Percentiles rank a stretch among this genome's conserved stretches.
Evolutionary conservation across 1,140 invertebrate genomes (phyloP).

Genomic region (Hestina assimilis): DNA sequence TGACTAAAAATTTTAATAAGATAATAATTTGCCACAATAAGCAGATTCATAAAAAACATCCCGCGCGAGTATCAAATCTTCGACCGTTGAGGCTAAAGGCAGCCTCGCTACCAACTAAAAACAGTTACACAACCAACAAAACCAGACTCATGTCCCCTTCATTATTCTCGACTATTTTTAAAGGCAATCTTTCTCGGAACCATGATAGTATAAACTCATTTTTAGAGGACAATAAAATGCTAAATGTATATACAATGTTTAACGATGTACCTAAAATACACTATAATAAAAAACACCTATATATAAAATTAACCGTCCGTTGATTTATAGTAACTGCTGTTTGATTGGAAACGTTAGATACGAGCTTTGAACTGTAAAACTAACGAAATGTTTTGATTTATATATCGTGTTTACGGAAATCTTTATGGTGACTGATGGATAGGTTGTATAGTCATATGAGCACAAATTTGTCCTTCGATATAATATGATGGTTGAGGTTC

Average conservation of each 20-base stretch:
- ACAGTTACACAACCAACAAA: too few relatives aligned
- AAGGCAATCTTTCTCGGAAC: slow-evolving; percentile 40
- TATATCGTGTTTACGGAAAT: slow-evolving; percentile 10
- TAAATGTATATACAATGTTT: slow-evolving; percentile 49
- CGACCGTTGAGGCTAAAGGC: too few relatives aligned
- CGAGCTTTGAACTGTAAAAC: slow-evolving; percentile 28
- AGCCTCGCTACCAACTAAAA: too few relatives aligned
- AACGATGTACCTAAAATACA: slow-evolving; percentile 41
- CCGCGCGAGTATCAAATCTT: too few relatives aligned
- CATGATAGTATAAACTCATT: slow-evolving; percentile 48
- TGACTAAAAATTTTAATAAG: too few relatives aligned
- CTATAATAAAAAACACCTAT: slow-evolving; percentile 43
- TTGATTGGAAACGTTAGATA: slow-evolving; percentile 23
- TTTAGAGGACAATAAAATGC: slow-evolving; percentile 64
- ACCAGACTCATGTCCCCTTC: not conserved
- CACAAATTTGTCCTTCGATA: too few relatives aligned
- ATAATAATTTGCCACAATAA: too few relatives aligned
- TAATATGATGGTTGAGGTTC: too few relatives aligned
- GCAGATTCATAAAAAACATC: too few relatives aligned
- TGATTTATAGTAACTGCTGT: slow-evolving; percentile 39
- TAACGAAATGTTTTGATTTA: slow-evolving; percentile 17
- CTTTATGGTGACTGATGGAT: not conserved
- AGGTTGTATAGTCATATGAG: too few relatives aligned
- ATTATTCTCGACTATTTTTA: slow-evolving; percentile 33
- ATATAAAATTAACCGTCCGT: slow-evolving; percentile 26